These are phyloP conservation scores for Aspidoscelis tigris DNA, from an alignment of 2,113 vertebrate species.

Conservation along the genomic window DNA sequence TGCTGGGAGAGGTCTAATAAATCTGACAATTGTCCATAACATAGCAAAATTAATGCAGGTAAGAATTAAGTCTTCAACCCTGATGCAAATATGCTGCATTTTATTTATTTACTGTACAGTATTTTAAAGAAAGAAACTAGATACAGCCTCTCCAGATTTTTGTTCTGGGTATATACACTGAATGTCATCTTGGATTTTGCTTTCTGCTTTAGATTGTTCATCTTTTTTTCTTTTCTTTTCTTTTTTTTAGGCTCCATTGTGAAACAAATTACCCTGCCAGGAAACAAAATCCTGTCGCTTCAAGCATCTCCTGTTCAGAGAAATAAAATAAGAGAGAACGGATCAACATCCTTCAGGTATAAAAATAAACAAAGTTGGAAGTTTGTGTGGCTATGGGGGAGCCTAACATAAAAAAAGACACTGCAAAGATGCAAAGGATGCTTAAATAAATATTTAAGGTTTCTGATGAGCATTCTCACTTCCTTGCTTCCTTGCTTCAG, in stretches of 20 bases:
- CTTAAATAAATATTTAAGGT: conserved; percentile 43
- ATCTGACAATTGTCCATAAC: background rate
- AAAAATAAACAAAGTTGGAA: conserved; percentile 61
- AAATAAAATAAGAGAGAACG: conserved; percentile 81
- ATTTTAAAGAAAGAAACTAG: conserved; percentile 1
- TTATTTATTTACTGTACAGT: background rate
- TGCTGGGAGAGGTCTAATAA: too few relatives aligned
- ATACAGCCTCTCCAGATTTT: conserved; percentile 3
- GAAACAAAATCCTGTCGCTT: conserved; percentile 82
- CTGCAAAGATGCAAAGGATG: conserved; percentile 10
- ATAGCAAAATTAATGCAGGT: conserved; percentile 5
- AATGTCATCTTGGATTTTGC: conserved; percentile 32
- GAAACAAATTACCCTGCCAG: conserved; percentile 81
- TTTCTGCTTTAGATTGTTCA: conserved; percentile 59
- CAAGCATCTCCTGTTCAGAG: conserved; percentile 81
- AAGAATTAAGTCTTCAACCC: background rate
- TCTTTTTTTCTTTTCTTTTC: conserved; percentile 68
- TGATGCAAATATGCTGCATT: conserved; percentile 9
- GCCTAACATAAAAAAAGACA: conserved; percentile 39
- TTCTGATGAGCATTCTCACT: conserved; percentile 37
- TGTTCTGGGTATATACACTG: conserved; percentile 13
- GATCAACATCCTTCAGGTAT: conserved; percentile 83
- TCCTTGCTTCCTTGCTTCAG: background rate
- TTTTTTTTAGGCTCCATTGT: conserved; percentile 81
- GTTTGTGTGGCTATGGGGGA: conserved; percentile 46